Conservation (phyloP, 2,888 invertebrate genomes). For the Scotopteryx bipunctaria region DNA sequence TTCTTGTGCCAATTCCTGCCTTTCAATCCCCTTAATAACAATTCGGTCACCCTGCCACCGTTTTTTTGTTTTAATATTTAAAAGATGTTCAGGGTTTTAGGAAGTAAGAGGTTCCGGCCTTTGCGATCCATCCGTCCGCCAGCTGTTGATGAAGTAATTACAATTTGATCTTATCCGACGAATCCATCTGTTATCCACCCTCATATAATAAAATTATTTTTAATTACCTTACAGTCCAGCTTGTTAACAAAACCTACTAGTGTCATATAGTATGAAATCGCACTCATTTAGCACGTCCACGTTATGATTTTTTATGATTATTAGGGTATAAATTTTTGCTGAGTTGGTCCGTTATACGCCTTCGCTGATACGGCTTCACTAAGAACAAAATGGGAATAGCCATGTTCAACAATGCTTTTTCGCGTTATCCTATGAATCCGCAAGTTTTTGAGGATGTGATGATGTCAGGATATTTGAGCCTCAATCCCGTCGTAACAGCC, state of each 20-base stretch:
- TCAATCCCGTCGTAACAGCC: no score
- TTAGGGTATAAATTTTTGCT: not conserved
- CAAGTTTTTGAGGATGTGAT: no score
- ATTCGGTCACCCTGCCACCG: not conserved
- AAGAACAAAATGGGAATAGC: not conserved
- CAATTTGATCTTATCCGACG: constrained; percentile 15
- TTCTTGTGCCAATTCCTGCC: no score
- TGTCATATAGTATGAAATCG: not conserved
- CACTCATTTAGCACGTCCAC: not conserved
- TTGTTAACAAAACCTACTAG: constrained; percentile 1
- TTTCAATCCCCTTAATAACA: no score
- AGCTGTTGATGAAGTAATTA: constrained; percentile 10
- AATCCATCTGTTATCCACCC: constrained; percentile 7
- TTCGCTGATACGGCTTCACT: not conserved
- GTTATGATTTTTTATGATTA: not conserved
- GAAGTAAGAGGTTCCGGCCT: constrained; percentile 20
- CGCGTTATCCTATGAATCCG: no score
- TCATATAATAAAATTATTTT: constrained; percentile 5
- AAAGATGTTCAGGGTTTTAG: constrained; percentile 8
- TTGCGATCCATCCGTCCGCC: constrained; percentile 9
- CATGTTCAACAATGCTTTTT: no score
- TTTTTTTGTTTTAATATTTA: not conserved
- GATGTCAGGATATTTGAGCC: no score
- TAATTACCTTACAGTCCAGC: constrained; percentile 3
- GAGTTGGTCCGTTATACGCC: not conserved